Evolutionary conservation across 2,113 vertebrate species (phyloP).

Genomic region (Scopus umbretta): DNA sequence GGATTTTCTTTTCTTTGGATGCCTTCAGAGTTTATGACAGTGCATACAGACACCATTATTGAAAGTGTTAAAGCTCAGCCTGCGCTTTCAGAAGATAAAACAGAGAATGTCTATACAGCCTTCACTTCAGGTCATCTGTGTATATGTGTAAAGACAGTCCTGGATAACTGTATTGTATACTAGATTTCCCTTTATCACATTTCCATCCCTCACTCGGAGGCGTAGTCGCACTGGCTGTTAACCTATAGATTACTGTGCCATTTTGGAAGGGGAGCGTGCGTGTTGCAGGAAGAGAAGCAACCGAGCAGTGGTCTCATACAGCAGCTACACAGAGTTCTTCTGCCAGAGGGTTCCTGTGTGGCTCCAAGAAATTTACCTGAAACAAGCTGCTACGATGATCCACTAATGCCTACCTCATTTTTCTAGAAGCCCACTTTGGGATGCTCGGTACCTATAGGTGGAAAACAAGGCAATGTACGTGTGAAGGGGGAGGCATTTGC

Average conservation of each 20-base stretch:
- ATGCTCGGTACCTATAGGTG: not conserved
- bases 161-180: not conserved
- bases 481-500: not conserved
- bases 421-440: not conserved
- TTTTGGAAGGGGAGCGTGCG: not conserved
- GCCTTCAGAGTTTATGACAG: not conserved
- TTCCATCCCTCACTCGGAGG: not conserved
- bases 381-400: not conserved
- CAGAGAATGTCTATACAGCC: too few species aligned
- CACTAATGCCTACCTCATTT: not conserved
- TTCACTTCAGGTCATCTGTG: not conserved
- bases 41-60: too few species aligned
- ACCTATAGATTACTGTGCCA: not conserved
- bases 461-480: not conserved
- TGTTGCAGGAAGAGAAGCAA: not conserved
- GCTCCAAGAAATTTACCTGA: not conserved
- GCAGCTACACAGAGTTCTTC: not conserved
- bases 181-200: not conserved
- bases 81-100: not conserved
- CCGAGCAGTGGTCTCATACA: not conserved
- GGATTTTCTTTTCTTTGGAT: not conserved
- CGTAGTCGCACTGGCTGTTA: not conserved
- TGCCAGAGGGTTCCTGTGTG: not conserved
- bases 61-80: not conserved
- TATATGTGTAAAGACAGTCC: not conserved